These are phyloP conservation scores for Lytechinus pictus DNA, from an alignment of 35 echinoderm and acorn worm species.

Conservation along the genomic window DNA sequence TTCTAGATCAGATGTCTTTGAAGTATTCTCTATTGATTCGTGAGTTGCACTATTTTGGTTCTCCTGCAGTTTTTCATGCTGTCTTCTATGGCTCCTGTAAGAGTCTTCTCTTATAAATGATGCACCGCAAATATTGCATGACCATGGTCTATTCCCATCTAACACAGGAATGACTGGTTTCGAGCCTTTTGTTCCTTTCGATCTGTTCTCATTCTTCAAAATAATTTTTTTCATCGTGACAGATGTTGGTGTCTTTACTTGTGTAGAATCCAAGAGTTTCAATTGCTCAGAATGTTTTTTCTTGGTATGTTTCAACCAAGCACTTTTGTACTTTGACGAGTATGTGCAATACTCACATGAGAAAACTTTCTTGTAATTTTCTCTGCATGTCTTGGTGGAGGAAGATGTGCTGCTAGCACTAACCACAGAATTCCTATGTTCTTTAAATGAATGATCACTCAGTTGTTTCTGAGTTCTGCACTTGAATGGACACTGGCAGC, in stretches of 20 bases:
- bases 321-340: constrained; percentile 52
- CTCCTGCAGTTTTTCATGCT: constrained; percentile 29
- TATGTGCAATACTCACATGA: constrained; percentile 65
- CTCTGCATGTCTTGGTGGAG: constrained; percentile 48
- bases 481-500: constrained; percentile 65
- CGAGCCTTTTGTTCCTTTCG: background rate
- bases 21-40: constrained; percentile 34
- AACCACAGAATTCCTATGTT: constrained; percentile 42
- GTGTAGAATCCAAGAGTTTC: background rate
- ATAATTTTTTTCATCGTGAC: background rate
- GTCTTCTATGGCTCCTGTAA: constrained; percentile 49
- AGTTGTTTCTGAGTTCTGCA: constrained; percentile 66
- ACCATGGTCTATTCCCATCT: constrained; percentile 59
- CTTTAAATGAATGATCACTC: constrained; percentile 4
- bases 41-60: background rate
- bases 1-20: background rate
- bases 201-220: background rate
- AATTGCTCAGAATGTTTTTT: constrained; percentile 61
- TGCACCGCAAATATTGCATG: constrained; percentile 56
- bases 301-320: constrained; percentile 62
- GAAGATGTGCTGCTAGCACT: constrained; percentile 52
- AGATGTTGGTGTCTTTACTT: background rate
- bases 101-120: constrained; percentile 64
- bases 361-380: constrained; percentile 17
- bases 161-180: background rate